Base-by-base conservation (phyloP, 2,797 vertebrate species). In the Micropoecilia bifurca region DNA sequence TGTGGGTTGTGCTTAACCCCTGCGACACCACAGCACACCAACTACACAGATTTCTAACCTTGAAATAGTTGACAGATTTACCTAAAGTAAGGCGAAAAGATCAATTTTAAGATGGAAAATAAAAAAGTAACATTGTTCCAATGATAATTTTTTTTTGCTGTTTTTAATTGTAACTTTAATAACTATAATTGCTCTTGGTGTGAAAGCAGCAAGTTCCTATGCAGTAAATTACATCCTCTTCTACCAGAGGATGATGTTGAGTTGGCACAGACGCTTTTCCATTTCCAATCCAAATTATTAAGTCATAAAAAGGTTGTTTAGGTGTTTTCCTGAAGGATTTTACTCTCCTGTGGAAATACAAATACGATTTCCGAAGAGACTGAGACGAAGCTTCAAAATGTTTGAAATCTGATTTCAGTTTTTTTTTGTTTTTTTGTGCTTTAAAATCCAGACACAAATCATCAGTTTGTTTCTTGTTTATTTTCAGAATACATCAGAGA, bases 381-480 rank as follows among this genome's bases (percentile, higher is more conserved):
- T 63, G 16, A n/a, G 39, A n/a, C 4, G 41, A 45, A n/a, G 22
- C 4, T 69, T 69, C 39, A n/a, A 69, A 68, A 69, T 45, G 25
- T 43, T 41, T 69, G 12, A 69, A 43, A 69, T n/a, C 12, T n/a
- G 6, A 28, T 46, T 28, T 71, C 39, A 43, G 66, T 66, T 22
- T 18, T 20, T 12, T 39, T 39, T 39, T 39, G 4, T 39, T 39
- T 33, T 1, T 46, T 33, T 16, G 47, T 22, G 4, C 30, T 36
- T 5, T 22, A n/a, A 36, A 36, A 74, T 14, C 4, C 48, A 71
- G 14, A 68, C 14, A 30, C 4, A 39, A 36, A 25, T n/a, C 28
- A 57, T 33, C 46, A 36, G 28, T 46, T 45, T 69, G 39, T 12
- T 75, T 83, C n/a, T 71, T 1, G 1, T 83, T 79, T 83, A 79